Base-by-base conservation (phyloP, 2,888 invertebrate species). In the Incurvaria masculella region DNA sequence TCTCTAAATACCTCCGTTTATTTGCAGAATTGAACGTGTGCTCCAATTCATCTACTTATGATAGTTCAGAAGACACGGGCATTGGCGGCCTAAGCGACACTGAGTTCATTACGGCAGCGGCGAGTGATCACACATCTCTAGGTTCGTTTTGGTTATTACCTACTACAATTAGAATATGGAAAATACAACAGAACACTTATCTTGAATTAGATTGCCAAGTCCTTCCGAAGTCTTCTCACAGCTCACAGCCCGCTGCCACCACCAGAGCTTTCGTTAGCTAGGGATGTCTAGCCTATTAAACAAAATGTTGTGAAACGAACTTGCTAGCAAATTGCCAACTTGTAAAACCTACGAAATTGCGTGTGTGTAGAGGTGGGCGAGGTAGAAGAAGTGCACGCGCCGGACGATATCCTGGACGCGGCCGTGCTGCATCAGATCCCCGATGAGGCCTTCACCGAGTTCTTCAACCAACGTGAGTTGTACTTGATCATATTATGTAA, bases 1-100 rank as follows among this genome's bases (percentile, higher is more conserved):
- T n/a, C n/a, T n/a, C n/a, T n/a, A n/a, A n/a, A n/a, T n/a, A n/a
- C n/a, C n/a, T n/a, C n/a, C n/a, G n/a, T n/a, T n/a, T n/a, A n/a
- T n/a, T n/a, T n/a, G n/a, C n/a, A 79, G 79, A 79, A 61, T 65
- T 79, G 59, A 78, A 75, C 53, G 72, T 73, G 52, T 82, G 83
- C 59, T 84, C 84, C 48, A 83, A 83, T 59, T 84, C 85, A 47
- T 84, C 84, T 1, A 69, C 79, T 6, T 83, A 83, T 61, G 84
- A 84, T 53, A 84, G 84, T 62, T 81, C 84, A 1, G 85, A 84
- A 53, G 84, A 85, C 55, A 71, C 84, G 1, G 74, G 75, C 1
- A 70, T 83, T 53, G 83, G 82, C 1, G 81, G 79, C 14, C 72
- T 84, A 42, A 83, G 83, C 58, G 84, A 84, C 56, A 79, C 65